Conservation (phyloP, 2,113 vertebrate species). For the Furnarius figulus region DNA sequence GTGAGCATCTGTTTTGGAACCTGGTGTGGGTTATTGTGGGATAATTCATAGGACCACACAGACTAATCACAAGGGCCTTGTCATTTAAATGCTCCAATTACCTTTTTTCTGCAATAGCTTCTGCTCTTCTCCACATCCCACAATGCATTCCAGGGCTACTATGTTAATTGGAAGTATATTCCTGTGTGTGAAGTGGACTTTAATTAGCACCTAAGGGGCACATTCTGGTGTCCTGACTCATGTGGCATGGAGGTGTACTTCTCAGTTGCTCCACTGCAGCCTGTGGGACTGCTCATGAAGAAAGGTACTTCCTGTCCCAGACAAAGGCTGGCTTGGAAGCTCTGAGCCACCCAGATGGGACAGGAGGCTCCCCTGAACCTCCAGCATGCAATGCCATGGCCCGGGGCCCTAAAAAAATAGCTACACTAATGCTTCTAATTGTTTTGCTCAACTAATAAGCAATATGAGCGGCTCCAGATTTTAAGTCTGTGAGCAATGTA, state of each 20-base stretch:
- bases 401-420: neutral
- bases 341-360: neutral
- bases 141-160: slow-evolving; percentile 4
- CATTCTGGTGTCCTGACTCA: slow-evolving; percentile 11
- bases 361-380: neutral
- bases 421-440: neutral
- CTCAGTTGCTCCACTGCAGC: neutral
- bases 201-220: slow-evolving; percentile 24
- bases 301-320: neutral
- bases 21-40: neutral
- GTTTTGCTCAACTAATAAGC: neutral
- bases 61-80: neutral
- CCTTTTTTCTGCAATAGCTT: slow-evolving; percentile 4
- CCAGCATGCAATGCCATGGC: neutral
- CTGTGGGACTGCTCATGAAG: neutral
- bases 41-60: neutral
- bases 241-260: neutral
- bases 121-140: slow-evolving; percentile 20
- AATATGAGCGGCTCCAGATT: neutral
- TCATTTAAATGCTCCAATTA: slow-evolving; percentile 3
- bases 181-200: slow-evolving; percentile 3
- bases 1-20: neutral
- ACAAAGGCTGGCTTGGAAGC: neutral
- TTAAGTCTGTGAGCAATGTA: slow-evolving; percentile 36
- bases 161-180: slow-evolving; percentile 44